These are phyloP conservation scores for Anarrhichthys ocellatus DNA, from an alignment of 2,113 vertebrate genomes.

Conservation along the genomic window DNA sequence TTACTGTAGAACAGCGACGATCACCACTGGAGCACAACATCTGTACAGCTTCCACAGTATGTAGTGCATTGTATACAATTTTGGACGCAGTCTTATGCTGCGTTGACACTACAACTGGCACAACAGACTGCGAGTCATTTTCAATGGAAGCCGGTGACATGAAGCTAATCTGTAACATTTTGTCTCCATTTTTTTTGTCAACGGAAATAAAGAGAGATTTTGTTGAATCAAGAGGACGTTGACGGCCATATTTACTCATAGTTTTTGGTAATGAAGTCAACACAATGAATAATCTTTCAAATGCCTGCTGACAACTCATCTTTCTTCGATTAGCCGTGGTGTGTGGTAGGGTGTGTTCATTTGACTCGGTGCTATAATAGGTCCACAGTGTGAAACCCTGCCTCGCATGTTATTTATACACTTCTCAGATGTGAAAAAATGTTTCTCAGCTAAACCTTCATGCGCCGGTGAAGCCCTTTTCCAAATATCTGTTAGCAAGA, in stretches of 20 bases:
- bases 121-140: background rate
- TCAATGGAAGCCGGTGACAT: background rate
- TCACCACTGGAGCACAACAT: background rate
- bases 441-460: background rate
- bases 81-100: no score
- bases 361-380: slow-evolving; percentile 34
- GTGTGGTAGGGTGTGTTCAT: slow-evolving; percentile 7
- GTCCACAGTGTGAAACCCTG: slow-evolving; percentile 18
- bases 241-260: background rate
- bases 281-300: background rate
- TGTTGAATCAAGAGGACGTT: background rate
- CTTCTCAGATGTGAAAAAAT: slow-evolving; percentile 20
- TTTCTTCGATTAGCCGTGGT: background rate
- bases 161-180: background rate
- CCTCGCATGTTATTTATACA: slow-evolving; percentile 38
- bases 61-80: background rate
- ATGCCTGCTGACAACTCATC: background rate
- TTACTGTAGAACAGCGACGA: background rate
- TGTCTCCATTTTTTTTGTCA: background rate
- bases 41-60: background rate
- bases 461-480: background rate
- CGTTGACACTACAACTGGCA: background rate
- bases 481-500: background rate
- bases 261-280: background rate
- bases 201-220: background rate